A percentile compares a stretch with the other conserved stretches of the same genome.
Conservation (phyloP, 2,797 vertebrate species). For the Taenioides sp. region DNA sequence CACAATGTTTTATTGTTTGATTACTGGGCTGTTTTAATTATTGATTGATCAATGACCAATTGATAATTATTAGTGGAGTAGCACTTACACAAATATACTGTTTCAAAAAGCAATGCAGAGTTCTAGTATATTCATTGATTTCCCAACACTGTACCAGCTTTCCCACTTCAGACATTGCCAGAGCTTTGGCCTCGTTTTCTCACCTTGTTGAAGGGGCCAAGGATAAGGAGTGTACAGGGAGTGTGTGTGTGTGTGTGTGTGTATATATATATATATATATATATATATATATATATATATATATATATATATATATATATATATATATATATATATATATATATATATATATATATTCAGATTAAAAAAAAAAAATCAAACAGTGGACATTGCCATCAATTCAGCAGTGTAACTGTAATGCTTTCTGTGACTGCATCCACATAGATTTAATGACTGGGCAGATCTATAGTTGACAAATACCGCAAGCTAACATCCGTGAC, state of each 20-base stretch:
- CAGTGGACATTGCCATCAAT: not conserved
- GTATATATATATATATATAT: too few relatives aligned
- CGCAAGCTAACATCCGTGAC: slow-evolving; percentile 27
- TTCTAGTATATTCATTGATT: not conserved
- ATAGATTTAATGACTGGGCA: not conserved
- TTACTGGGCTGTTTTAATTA: not conserved
- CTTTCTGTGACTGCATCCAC: not conserved
- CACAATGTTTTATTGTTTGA: not conserved
- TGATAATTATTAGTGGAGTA: not conserved
- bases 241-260: too few relatives aligned
- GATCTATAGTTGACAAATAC: slow-evolving; percentile 14
- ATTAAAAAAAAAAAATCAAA: too few relatives aligned
- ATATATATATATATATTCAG: not conserved
- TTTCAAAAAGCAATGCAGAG: not conserved
- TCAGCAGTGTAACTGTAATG: not conserved
- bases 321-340: too few relatives aligned
- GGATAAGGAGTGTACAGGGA: not conserved
- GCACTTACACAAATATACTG: not conserved
- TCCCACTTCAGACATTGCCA: not conserved
- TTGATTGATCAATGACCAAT: not conserved
- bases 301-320: too few relatives aligned
- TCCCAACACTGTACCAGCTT: not conserved
- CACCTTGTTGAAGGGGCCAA: slow-evolving; percentile 5
- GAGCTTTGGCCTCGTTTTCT: not conserved
- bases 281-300: too few relatives aligned